These are phyloP conservation scores for Poeciliopsis occidentalis DNA, from an alignment of 2,113 vertebrate species.

Conservation along the genomic window DNA sequence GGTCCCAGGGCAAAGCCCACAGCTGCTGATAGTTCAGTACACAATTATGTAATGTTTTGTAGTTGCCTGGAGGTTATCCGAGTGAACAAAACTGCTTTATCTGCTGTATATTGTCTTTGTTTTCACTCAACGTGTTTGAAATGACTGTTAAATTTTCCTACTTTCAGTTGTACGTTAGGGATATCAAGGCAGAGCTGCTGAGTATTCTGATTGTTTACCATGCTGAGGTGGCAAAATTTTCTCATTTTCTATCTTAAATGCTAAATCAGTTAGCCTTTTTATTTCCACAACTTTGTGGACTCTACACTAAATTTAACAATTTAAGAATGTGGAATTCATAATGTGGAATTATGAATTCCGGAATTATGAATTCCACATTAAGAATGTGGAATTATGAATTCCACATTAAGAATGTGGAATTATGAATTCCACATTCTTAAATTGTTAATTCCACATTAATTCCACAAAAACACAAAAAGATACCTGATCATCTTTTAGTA, in stretches of 20 bases:
- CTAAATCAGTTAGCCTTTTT: background rate
- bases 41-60: constrained; percentile 7
- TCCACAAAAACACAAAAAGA: background rate
- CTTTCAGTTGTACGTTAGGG: constrained; percentile 19
- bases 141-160: constrained; percentile 36
- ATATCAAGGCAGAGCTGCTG: constrained; percentile 2
- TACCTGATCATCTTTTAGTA: background rate
- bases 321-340: background rate
- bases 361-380: background rate
- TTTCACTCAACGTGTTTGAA: constrained; percentile 31
- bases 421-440: no score
- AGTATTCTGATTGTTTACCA: background rate
- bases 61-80: constrained; percentile 8
- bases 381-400: no score
- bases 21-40: background rate
- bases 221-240: background rate
- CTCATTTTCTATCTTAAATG: background rate
- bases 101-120: constrained; percentile 18
- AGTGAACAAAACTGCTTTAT: constrained; percentile 14
- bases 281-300: background rate
- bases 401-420: no score
- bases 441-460: no score
- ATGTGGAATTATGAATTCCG: no score
- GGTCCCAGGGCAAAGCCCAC: constrained; percentile 15
- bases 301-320: background rate